Conservation (phyloP, 2,113 vertebrate genomes). For the Marcusenius ussheri region DNA sequence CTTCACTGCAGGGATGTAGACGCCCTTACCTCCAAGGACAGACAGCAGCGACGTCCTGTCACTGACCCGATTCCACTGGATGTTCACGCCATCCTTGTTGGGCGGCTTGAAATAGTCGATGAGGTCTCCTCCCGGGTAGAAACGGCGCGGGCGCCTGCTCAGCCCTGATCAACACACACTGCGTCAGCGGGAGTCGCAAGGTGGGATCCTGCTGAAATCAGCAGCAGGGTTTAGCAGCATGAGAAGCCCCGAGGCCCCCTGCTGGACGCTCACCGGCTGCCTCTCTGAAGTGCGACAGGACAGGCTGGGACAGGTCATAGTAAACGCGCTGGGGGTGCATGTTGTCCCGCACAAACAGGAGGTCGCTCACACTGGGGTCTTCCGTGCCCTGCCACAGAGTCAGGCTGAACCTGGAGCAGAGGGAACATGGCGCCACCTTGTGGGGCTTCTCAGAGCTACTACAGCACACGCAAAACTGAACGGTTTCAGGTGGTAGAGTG, state of each 20-base stretch:
- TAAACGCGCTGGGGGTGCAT: constrained; percentile 61
- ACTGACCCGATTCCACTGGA: constrained; percentile 52
- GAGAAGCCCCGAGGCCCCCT: neutral
- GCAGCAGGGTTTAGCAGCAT: neutral
- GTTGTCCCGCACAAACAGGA: constrained; percentile 74
- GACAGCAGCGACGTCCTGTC: constrained; percentile 36
- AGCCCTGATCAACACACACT: constrained; percentile 34
- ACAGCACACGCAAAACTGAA: neutral
- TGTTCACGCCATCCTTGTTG: constrained; percentile 40
- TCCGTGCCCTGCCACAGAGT: constrained; percentile 69
- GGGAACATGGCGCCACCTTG: neutral
- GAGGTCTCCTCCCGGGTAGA: constrained; percentile 67
- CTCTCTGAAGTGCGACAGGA: constrained; percentile 66
- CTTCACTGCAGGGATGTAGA: neutral
- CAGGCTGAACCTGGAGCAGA: constrained; percentile 64
- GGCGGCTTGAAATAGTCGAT: constrained; percentile 53
- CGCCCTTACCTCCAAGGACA: constrained; percentile 48
- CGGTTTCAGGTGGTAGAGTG: neutral
- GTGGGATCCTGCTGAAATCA: neutral
- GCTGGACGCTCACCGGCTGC: constrained; percentile 51
- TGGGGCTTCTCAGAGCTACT: neutral
- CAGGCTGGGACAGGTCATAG: constrained; percentile 76
- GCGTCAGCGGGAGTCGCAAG: neutral
- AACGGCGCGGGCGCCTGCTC: constrained; percentile 39
- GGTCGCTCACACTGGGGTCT: constrained; percentile 62